Evolutionary conservation across 2,888 invertebrate genomes (phyloP).

Genomic region (Acrobasis consociella): DNA sequence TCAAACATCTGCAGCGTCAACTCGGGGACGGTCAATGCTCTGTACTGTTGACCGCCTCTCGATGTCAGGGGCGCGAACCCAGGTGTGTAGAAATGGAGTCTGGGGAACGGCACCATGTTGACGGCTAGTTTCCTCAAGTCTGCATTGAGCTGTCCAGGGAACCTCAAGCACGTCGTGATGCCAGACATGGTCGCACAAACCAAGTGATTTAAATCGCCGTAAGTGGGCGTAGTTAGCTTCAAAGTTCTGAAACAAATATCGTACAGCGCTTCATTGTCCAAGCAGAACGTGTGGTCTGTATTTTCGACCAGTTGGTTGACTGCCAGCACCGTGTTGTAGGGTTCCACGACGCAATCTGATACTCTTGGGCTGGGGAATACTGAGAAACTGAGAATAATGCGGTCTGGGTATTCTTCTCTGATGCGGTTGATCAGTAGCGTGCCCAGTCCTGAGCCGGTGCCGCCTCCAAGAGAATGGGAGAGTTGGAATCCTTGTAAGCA

Average conservation of each 20-base stretch:
- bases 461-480: constrained; percentile 86
- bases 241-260: constrained; percentile 92
- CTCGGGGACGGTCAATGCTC: constrained; percentile 95
- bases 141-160: constrained; percentile 76
- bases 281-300: constrained; percentile 85
- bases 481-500: constrained; percentile 94
- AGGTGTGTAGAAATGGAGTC: constrained; percentile 82
- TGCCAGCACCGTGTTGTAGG: constrained; percentile 93
- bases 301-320: constrained; percentile 93
- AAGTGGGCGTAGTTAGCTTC: constrained; percentile 89
- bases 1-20: constrained; percentile 85
- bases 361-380: constrained; percentile 92
- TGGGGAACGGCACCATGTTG: constrained; percentile 85
- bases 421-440: constrained; percentile 92
- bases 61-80: constrained; percentile 88
- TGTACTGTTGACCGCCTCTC: constrained; percentile 93
- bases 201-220: constrained; percentile 91
- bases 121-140: constrained; percentile 73
- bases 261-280: constrained; percentile 87
- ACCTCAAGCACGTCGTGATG: constrained; percentile 90
- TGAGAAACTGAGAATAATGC: constrained; percentile 91
- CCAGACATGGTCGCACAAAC: constrained; percentile 94
- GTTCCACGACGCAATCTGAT: constrained; percentile 84
- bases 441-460: constrained; percentile 77
- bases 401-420: constrained; percentile 94